Percentiles rank a stretch among this genome's conserved stretches.
Evolutionary conservation across 2,888 invertebrate species (phyloP).

Genomic region (Apodemia duryi): DNA sequence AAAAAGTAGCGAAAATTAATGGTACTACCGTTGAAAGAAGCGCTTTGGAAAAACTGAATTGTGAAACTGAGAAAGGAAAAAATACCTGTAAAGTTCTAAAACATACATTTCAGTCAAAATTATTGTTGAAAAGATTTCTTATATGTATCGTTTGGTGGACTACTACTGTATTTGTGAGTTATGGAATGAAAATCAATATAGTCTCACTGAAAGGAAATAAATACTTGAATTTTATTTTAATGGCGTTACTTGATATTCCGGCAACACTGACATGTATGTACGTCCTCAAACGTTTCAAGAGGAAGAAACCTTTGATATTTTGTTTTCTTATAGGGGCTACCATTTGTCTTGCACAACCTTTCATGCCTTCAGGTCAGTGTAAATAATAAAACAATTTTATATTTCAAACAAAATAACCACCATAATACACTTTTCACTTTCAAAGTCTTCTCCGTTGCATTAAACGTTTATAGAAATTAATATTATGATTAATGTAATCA

Average conservation of each 20-base stretch:
- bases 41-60: slow-evolving; percentile 43
- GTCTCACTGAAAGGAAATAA: slow-evolving; percentile 86
- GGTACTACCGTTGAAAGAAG: slow-evolving; percentile 49
- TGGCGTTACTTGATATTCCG: slow-evolving; percentile 78
- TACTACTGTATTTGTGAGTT: slow-evolving; percentile 87
- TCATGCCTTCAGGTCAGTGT: slow-evolving; percentile 74
- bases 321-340: slow-evolving; percentile 82
- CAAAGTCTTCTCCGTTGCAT: no score
- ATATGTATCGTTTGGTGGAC: slow-evolving; percentile 70
- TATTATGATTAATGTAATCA: no score
- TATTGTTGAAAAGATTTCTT: slow-evolving; percentile 52
- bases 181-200: slow-evolving; percentile 86
- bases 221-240: slow-evolving; percentile 85
- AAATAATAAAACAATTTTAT: slow-evolving; percentile 29
- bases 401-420: no score
- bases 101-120: slow-evolving; percentile 51
- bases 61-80: slow-evolving; percentile 41
- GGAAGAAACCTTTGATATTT: slow-evolving; percentile 80
- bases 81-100: slow-evolving; percentile 43
- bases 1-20: slow-evolving; percentile 77
- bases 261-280: slow-evolving; percentile 75
- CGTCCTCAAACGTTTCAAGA: slow-evolving; percentile 73
- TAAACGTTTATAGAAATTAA: no score
- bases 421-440: no score
- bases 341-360: slow-evolving; percentile 81